Conservation (phyloP, 2,113 vertebrate genomes). For the Thunnus thynnus region DNA sequence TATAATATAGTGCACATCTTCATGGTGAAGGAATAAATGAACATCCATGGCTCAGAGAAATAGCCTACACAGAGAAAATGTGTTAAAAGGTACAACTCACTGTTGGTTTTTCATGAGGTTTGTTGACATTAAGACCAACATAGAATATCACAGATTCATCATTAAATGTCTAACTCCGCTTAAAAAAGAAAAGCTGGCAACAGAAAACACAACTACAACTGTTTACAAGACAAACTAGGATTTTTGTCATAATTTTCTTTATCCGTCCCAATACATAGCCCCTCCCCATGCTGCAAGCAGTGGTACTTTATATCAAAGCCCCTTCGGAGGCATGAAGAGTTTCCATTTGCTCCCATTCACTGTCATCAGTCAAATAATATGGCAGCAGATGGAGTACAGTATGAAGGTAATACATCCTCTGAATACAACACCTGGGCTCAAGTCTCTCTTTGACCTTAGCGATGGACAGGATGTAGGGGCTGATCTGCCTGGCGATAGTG, state of each 20-base stretch:
- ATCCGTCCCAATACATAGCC: background rate
- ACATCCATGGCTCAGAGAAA: background rate
- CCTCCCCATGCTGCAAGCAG: background rate
- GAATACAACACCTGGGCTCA: conserved; percentile 89
- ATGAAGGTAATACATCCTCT: background rate
- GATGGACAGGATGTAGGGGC: conserved; percentile 92
- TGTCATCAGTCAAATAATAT: background rate
- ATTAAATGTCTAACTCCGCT: background rate
- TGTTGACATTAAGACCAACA: background rate
- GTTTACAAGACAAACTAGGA: no score
- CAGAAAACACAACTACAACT: no score
- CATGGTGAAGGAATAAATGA: background rate
- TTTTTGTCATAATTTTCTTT: background rate
- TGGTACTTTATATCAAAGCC: conserved; percentile 1
- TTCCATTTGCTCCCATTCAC: background rate
- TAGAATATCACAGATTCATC: no score
- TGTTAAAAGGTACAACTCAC: background rate
- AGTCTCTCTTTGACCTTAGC: conserved; percentile 95
- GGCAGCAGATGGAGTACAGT: background rate
- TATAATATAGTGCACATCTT: background rate
- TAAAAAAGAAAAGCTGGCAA: background rate
- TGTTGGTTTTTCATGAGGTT: background rate
- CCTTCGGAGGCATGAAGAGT: background rate
- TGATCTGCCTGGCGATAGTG: conserved; percentile 93
- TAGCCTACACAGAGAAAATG: background rate